A percentile compares a stretch with the other conserved stretches of the same genome.
Conservation (phyloP, 1,140 invertebrate species). For the Kradibia gibbosae region DNA sequence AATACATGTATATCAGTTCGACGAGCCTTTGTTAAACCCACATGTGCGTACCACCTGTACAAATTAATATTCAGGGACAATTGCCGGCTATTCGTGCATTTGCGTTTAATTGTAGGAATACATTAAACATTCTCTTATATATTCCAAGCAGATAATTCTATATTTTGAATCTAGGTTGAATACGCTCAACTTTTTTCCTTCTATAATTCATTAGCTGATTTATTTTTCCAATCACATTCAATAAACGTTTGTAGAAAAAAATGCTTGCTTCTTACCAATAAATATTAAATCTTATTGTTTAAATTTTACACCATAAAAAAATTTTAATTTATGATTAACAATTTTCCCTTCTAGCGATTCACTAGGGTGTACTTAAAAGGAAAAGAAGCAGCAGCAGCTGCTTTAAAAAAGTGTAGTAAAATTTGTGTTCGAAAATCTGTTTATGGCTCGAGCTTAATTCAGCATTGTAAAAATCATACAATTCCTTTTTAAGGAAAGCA, state of each 20-base stretch:
- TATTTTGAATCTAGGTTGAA: not conserved
- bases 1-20: too few species aligned
- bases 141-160: too few species aligned
- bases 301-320: not conserved
- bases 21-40: too few species aligned
- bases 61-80: too few species aligned
- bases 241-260: not conserved
- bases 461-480: constrained; percentile 30
- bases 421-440: constrained; percentile 13
- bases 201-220: not conserved
- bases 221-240: not conserved
- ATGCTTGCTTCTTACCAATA: not conserved
- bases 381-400: too few species aligned
- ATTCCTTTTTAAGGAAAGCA: constrained; percentile 13
- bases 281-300: constrained; percentile 9
- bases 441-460: constrained; percentile 16
- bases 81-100: too few species aligned
- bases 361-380: constrained; percentile 6
- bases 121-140: too few species aligned
- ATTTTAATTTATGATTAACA: constrained; percentile 2
- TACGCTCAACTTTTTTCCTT: not conserved
- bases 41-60: too few species aligned
- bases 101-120: too few species aligned
- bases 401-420: not conserved
- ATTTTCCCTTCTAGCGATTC: not conserved